Evolutionary conservation across 2,888 invertebrate genomes (phyloP).

Genomic region (Cephus rjabovi): DNA sequence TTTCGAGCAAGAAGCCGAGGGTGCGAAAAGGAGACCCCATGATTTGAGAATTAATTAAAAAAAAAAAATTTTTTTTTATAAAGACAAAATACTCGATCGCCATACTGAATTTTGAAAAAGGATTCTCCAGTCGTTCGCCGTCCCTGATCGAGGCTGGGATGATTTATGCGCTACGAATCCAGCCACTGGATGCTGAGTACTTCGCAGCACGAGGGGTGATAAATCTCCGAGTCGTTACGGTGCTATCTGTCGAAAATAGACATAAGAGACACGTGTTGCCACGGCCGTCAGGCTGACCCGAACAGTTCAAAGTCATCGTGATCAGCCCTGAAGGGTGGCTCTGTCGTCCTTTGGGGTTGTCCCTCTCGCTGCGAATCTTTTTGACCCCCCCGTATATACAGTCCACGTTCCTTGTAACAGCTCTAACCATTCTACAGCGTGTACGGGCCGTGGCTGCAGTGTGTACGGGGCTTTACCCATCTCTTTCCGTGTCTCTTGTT

Average conservation of each 20-base stretch:
- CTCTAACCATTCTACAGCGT: constrained; percentile 13
- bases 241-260: constrained; percentile 55
- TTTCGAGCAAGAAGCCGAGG: background rate
- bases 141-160: background rate
- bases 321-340: constrained; percentile 9
- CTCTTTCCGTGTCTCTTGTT: background rate
- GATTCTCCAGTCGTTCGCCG: background rate
- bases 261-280: constrained; percentile 64
- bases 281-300: constrained; percentile 47
- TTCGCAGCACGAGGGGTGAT: constrained; percentile 38
- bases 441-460: constrained; percentile 24
- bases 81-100: no score
- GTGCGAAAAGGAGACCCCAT: background rate
- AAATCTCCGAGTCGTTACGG: constrained; percentile 54
- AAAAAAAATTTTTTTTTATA: no score
- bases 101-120: background rate
- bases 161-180: background rate
- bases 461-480: background rate
- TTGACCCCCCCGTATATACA: background rate
- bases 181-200: background rate
- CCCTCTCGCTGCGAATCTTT: background rate
- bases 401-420: constrained; percentile 6
- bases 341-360: background rate
- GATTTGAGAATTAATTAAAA: background rate
- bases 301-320: constrained; percentile 33